Evolutionary conservation across 2,797 vertebrate species (phyloP).

Genomic region (Darevskia mixta): DNA sequence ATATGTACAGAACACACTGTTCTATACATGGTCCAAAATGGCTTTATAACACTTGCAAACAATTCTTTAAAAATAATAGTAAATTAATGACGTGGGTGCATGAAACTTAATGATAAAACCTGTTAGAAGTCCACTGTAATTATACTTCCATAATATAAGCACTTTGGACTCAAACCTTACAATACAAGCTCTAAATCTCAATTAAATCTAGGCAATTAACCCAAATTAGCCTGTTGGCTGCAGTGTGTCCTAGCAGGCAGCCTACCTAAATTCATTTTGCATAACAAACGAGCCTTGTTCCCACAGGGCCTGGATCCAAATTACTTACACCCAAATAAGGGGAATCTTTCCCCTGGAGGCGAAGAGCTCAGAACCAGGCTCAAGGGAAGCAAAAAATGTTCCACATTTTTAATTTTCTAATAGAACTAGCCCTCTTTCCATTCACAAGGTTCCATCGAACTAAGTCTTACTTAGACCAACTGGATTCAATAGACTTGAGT

Average conservation of each 20-base stretch:
- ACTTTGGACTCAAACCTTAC: background rate
- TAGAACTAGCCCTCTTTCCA: too few relatives aligned
- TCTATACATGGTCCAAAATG: background rate
- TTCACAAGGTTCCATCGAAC: too few relatives aligned
- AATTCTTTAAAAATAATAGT: background rate
- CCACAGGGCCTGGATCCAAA: background rate
- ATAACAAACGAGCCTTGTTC: background rate
- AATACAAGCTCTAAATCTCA: background rate
- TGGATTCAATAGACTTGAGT: too few relatives aligned
- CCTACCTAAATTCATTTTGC: background rate
- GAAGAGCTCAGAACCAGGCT: background rate
- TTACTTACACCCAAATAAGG: background rate
- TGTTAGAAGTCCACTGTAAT: background rate
- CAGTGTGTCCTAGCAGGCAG: background rate
- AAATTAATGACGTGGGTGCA: too few relatives aligned
- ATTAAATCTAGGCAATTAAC: slow-evolving; percentile 13
- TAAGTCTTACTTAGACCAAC: too few relatives aligned
- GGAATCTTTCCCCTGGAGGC: background rate
- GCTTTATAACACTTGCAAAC: background rate
- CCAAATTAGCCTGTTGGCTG: background rate
- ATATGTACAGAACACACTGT: background rate
- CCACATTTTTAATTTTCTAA: background rate
- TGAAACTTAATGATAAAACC: background rate
- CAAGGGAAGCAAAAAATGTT: slow-evolving; percentile 3
- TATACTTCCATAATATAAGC: background rate